Evolutionary conservation across 2,797 vertebrate species (phyloP).

Genomic region (Sternarchorhynchus goeldii): DNA sequence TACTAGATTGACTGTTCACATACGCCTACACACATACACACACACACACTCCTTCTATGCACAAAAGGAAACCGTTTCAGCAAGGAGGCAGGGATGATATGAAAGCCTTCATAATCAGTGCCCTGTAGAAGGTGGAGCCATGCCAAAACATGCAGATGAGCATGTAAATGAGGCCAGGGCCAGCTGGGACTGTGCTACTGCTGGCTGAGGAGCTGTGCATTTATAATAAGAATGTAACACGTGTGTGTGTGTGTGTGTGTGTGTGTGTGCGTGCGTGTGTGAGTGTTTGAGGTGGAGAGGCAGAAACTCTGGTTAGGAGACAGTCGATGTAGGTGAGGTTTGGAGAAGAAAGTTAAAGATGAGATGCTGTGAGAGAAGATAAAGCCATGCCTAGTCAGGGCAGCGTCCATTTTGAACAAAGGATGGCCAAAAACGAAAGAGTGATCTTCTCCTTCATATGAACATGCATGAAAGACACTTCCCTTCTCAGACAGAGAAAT

Average conservation of each 20-base stretch:
- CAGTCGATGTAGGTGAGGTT: conserved; percentile 9
- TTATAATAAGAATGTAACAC: conserved; percentile 44
- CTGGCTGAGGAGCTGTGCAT: conserved; percentile 29
- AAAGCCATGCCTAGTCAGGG: conserved; percentile 43
- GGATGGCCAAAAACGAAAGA: conserved; percentile 74
- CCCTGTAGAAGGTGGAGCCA: conserved; percentile 55
- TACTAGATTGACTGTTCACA: conserved; percentile 22
- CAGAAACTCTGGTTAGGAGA: conserved; percentile 15
- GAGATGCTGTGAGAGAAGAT: conserved; percentile 19
- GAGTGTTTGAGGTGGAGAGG: conserved; percentile 25
- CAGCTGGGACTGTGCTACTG: conserved; percentile 59
- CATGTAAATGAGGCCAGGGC: conserved; percentile 56
- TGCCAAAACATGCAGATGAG: conserved; percentile 58
- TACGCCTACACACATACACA: conserved; percentile 5
- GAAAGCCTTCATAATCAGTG: conserved; percentile 65
- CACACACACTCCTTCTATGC: conserved; percentile 30
- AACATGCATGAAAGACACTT: conserved; percentile 63
- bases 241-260: conserved; percentile 44
- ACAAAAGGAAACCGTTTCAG: conserved; percentile 56
- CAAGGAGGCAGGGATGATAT: conserved; percentile 56
- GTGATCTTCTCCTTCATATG: conserved; percentile 61
- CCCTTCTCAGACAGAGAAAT: neutral
- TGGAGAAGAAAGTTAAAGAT: conserved; percentile 27
- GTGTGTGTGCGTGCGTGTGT: conserved; percentile 28
- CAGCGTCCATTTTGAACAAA: conserved; percentile 74